Evolutionary conservation across 2,888 invertebrate species (phyloP).

Genomic region (Plebejus argus): DNA sequence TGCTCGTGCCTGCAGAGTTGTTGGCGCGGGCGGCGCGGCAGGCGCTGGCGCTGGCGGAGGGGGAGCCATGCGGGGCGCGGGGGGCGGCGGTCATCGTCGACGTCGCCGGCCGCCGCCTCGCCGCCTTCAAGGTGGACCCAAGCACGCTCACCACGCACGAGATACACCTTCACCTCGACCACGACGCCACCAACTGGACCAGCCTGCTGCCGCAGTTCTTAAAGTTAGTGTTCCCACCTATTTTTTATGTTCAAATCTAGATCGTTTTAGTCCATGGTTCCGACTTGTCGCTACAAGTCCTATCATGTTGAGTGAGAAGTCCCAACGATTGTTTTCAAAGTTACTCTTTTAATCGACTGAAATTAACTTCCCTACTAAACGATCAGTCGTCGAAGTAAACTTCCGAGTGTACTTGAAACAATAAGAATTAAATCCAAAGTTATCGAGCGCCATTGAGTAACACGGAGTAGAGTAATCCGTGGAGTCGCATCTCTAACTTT

Average conservation of each 20-base stretch:
- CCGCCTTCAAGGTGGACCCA: conserved; percentile 92
- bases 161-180: conserved; percentile 92
- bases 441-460: not conserved
- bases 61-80: conserved; percentile 93
- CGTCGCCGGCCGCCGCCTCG: conserved; percentile 89
- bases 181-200: conserved; percentile 93
- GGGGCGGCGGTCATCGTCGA: conserved; percentile 93
- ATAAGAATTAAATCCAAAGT: not conserved
- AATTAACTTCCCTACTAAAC: not conserved
- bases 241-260: not conserved
- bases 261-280: not conserved
- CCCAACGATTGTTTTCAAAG: not conserved
- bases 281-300: conserved; percentile 28
- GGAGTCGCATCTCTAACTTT: not conserved
- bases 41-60: conserved; percentile 90
- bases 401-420: not conserved
- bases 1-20: conserved; percentile 91
- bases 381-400: not conserved
- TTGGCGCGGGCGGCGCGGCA: conserved; percentile 89
- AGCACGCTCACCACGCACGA: conserved; percentile 95
- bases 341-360: not conserved
- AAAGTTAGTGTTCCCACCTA: conserved; percentile 84
- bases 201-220: conserved; percentile 93
- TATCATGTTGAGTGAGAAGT: not conserved
- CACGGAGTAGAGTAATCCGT: not conserved